Conservation (phyloP, 2,797 vertebrate genomes). For the Sarcophilus harrisii region DNA sequence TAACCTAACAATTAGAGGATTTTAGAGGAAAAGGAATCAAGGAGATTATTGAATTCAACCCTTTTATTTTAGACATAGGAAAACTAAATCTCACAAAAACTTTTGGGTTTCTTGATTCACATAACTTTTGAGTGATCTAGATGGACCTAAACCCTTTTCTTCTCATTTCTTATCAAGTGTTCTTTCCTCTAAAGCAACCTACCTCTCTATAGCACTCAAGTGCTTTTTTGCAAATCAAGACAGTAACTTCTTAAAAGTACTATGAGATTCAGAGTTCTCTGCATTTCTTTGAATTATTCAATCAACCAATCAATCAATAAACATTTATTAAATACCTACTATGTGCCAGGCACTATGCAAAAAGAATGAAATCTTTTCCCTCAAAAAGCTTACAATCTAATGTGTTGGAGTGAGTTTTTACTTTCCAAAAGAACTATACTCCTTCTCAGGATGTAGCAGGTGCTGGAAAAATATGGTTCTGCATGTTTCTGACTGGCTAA, state of each 20-base stretch:
- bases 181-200: neutral
- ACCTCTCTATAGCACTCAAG: neutral
- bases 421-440: slow-evolving; percentile 33
- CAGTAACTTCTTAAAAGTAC: neutral
- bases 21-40: neutral
- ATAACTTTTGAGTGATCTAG: no score
- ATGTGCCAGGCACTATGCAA: neutral
- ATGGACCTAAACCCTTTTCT: neutral
- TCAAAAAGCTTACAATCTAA: neutral
- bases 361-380: neutral
- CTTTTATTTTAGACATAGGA: neutral
- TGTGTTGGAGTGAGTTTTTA: neutral
- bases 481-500: slow-evolving; percentile 79
- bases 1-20: neutral
- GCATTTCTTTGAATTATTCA: neutral
- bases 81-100: neutral
- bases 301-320: neutral
- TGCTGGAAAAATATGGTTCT: slow-evolving; percentile 69
- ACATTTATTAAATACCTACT: neutral
- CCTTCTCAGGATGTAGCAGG: slow-evolving; percentile 52
- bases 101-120: neutral
- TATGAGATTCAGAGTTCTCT: neutral
- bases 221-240: neutral
- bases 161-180: neutral
- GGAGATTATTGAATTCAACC: neutral